Conservation (phyloP, 2,888 invertebrate species). For the Perdita meconis region DNA sequence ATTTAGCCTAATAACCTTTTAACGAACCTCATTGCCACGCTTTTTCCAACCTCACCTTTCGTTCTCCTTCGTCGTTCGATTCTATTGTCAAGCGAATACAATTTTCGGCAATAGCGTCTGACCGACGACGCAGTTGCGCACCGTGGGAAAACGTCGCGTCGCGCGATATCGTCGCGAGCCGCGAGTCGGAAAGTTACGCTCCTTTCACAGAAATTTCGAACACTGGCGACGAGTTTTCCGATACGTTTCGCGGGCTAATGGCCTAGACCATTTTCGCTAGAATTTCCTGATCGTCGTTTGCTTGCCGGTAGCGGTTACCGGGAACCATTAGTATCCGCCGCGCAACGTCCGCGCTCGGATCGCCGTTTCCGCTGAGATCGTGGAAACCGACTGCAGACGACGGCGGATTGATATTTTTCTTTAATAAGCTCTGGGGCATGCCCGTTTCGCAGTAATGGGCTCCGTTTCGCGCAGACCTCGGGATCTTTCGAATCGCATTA, state of each 20-base stretch:
- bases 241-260: slow-evolving; percentile 29
- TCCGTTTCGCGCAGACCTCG: slow-evolving; percentile 9
- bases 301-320: slow-evolving; percentile 20
- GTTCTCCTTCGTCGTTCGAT: not conserved
- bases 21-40: slow-evolving; percentile 2
- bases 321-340: slow-evolving; percentile 32
- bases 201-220: not conserved
- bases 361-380: slow-evolving; percentile 20
- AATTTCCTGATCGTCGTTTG: slow-evolving; percentile 30
- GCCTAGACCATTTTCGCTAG: slow-evolving; percentile 30
- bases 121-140: not conserved
- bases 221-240: slow-evolving; percentile 13
- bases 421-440: slow-evolving; percentile 24
- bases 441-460: not conserved
- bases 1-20: slow-evolving; percentile 10
- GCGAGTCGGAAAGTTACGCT: slow-evolving; percentile 4
- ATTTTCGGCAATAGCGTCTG: not conserved
- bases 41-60: not conserved
- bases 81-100: not conserved
- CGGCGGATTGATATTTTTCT: slow-evolving; percentile 41
- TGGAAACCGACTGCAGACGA: slow-evolving; percentile 23
- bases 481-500: too few relatives aligned
- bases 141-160: too few relatives aligned
- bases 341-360: slow-evolving; percentile 17
- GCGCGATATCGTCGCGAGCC: not conserved